Conservation (phyloP, 2,797 vertebrate species). For the Sebastes paucispinis region DNA sequence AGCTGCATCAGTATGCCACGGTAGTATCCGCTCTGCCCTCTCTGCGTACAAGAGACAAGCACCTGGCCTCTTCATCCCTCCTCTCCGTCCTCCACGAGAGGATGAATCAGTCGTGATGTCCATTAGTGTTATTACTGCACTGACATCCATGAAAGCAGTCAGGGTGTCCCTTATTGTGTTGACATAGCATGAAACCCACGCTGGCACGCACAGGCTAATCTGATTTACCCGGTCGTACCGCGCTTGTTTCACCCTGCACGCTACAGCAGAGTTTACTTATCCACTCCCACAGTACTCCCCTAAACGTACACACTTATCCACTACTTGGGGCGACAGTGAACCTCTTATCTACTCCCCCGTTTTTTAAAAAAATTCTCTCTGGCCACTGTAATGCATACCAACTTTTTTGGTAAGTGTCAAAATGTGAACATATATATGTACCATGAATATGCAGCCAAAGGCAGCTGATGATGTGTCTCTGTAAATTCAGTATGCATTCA, state of each 20-base stretch:
- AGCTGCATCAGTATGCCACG: slow-evolving; percentile 51
- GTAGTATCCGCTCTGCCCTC: slow-evolving; percentile 22
- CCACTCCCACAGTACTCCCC: slow-evolving; percentile 15
- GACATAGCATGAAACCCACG: slow-evolving; percentile 63
- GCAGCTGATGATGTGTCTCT: neutral
- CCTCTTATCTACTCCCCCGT: neutral
- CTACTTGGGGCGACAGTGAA: slow-evolving; percentile 6
- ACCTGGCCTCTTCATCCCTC: slow-evolving; percentile 48
- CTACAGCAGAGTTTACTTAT: slow-evolving; percentile 17
- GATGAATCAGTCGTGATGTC: slow-evolving; percentile 68
- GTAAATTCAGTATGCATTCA: neutral
- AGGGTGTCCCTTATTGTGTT: slow-evolving; percentile 54
- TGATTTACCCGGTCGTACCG: slow-evolving; percentile 51
- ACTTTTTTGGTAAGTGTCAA: neutral
- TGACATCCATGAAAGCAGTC: slow-evolving; percentile 65
- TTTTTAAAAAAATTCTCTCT: neutral
- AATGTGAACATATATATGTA: neutral
- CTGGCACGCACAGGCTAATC: slow-evolving; percentile 65
- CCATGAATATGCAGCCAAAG: neutral
- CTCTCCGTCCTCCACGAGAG: slow-evolving; percentile 40
- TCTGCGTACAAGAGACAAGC: slow-evolving; percentile 44
- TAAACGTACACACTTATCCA: neutral
- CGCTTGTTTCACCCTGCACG: slow-evolving; percentile 28
- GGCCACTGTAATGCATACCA: neutral
- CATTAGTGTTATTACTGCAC: slow-evolving; percentile 67